Conservation (phyloP, 2,113 vertebrate species). For the Callorhinus ursinus region DNA sequence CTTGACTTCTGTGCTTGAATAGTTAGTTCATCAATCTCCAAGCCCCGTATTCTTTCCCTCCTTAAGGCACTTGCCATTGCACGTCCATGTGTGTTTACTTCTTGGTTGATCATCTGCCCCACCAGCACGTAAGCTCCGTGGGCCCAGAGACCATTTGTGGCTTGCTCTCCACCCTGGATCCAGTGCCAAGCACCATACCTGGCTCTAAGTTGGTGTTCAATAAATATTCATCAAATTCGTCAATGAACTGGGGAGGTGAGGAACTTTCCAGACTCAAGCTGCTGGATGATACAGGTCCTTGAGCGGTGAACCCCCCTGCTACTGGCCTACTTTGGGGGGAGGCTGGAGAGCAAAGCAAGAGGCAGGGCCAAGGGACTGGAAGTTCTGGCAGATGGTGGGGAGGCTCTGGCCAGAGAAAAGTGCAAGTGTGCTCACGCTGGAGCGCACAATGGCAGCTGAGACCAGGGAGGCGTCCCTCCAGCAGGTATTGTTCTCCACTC, state of each 20-base stretch:
- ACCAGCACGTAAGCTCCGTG: rapidly evolving
- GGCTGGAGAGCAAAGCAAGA: not conserved
- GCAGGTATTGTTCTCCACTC: not conserved
- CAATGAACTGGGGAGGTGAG: not conserved
- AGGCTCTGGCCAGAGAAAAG: not conserved
- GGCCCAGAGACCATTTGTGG: not conserved
- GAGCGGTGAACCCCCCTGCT: not conserved
- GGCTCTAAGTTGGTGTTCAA: not conserved
- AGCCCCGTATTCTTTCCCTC: not conserved
- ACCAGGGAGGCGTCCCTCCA: not conserved
- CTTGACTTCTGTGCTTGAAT: not conserved
- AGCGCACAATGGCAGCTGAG: not conserved
- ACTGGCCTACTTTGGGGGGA: not conserved
- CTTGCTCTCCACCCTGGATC: not conserved
- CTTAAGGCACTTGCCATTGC: not conserved
- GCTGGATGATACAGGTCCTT: not conserved
- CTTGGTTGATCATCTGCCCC: not conserved
- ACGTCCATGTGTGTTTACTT: not conserved
- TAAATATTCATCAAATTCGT: not conserved
- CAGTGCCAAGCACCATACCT: not conserved
- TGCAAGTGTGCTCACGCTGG: not conserved
- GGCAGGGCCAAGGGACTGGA: not conserved
- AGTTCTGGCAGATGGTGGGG: not conserved
- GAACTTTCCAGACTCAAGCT: not conserved
- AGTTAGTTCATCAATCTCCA: not conserved